Base-by-base conservation (phyloP, 2,113 vertebrate species). In the Hippopotamus amphibius region DNA sequence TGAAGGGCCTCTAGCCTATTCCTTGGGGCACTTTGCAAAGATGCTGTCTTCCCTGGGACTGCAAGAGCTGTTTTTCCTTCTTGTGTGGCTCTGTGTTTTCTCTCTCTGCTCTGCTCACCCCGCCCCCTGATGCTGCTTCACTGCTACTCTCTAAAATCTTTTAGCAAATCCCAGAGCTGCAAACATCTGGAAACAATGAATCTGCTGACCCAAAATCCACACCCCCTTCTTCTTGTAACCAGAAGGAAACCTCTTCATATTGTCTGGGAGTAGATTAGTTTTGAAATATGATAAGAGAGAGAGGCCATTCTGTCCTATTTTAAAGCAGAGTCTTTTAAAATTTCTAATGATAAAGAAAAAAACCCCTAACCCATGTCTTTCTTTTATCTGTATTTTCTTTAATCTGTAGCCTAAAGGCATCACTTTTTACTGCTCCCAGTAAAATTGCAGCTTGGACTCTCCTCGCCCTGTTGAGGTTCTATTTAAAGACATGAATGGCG, bases 111-210 rank as follows among this genome's bases (percentile, higher is more conserved):
- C 74, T 41, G 7, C 80, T 76, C 13, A 14, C 77, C 55, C 68
- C 3, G 0, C 55, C 61, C 59, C 93, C 41, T 12, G 6, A 16
- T 0, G 13, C 46, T 57, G 15, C 88, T 33, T 77, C 37, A 2
- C 71, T 12, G 24, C 83, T 37, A 0, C 80, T 87, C 85, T 96
- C 77, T 13, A 7, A 63, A 93, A 55, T 92, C 92, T 57, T 74
- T 8, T 13, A 91, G 96, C 89, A 87, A 88, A 94, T 77, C 95
- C 80, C 82, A 90, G 94, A 66, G 72, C 94, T 85, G 28, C 30
- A 48, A 17, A 88, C 97, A 97, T 97, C 96, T 98, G 95, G 96
- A 98, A 95, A 90, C 80, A 50, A 79, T 97, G 84, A 97, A 55
- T 93, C 68, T 72, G 21, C 61, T 74, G 86, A 80, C 92, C 79